Percentiles rank a stretch among this genome's conserved stretches.
These are phyloP conservation scores for Colinus virginianus DNA, from an alignment of 2,113 vertebrate species.

Conservation along the genomic window DNA sequence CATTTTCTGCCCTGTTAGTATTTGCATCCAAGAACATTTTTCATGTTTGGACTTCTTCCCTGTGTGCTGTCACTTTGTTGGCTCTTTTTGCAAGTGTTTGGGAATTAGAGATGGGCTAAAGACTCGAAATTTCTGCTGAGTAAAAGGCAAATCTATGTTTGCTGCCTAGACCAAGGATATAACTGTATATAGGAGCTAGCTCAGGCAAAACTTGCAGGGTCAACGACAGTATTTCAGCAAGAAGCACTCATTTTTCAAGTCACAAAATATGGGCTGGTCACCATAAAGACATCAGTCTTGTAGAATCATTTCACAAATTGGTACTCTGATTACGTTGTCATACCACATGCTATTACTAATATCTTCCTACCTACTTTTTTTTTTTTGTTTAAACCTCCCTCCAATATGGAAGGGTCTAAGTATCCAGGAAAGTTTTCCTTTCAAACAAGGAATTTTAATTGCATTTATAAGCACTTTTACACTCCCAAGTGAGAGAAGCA, in stretches of 20 bases:
- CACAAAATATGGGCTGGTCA: conserved; percentile 9
- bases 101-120: conserved; percentile 37
- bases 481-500: background rate
- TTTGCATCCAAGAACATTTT: background rate
- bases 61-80: background rate
- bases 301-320: background rate
- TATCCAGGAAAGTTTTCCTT: background rate
- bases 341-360: background rate
- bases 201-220: background rate
- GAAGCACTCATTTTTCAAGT: background rate
- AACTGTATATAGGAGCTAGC: background rate
- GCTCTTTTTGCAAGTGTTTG: conserved; percentile 29
- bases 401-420: background rate
- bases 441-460: conserved; percentile 9
- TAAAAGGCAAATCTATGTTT: conserved; percentile 28
- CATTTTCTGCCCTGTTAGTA: background rate
- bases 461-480: conserved; percentile 23
- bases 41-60: background rate
- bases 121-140: conserved; percentile 47
- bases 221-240: background rate
- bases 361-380: background rate
- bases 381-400: too few relatives aligned
- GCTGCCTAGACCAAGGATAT: background rate
- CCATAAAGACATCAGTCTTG: conserved; percentile 22
- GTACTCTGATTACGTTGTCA: background rate